A percentile compares a stretch with the other conserved stretches of the same genome.
phyloP scores from a whole-genome alignment of 37 sponge, comb jelly and placozoan genomes.

The Mnemiopsis leidyi region DNA sequence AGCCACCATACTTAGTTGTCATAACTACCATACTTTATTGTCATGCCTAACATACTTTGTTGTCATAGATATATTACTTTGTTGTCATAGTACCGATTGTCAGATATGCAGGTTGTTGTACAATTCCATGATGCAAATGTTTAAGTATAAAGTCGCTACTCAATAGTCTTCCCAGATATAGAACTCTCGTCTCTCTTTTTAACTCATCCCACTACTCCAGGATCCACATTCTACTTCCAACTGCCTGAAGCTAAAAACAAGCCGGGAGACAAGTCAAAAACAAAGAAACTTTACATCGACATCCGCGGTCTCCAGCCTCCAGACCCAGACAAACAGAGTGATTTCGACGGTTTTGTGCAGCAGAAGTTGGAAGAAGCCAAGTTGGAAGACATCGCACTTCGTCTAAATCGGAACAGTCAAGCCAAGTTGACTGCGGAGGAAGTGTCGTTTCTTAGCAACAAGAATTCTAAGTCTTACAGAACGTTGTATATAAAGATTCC shows the following conservation, averaged over 20 bases:
- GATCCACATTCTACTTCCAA: conserved; percentile 64
- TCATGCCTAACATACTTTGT: too few species aligned
- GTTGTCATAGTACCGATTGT: too few species aligned
- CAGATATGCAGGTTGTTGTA: too few species aligned
- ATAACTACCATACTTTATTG: too few species aligned
- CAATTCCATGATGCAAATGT: too few species aligned
- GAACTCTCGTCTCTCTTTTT: too few species aligned
- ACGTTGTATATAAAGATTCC: conserved; percentile 39
- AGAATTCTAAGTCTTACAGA: not conserved
- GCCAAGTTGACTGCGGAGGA: conserved; percentile 36
- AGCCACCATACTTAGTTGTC: too few species aligned
- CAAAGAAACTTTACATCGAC: conserved; percentile 17
- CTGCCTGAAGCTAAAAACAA: not conserved
- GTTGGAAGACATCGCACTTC: conserved; percentile 12
- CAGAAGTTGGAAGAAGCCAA: conserved; percentile 63
- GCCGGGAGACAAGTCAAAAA: not conserved
- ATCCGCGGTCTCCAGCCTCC: conserved; percentile 44
- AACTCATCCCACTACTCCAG: not conserved
- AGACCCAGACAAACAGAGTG: conserved; percentile 40
- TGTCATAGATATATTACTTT: too few species aligned
- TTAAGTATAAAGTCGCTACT: too few species aligned
- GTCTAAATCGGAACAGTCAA: conserved; percentile 50
- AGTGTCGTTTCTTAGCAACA: conserved; percentile 39
- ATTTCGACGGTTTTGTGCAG: conserved; percentile 31
- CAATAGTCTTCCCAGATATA: too few species aligned